Base-by-base conservation (phyloP, 2,113 vertebrate species). In the Colistium nudipinnis region DNA sequence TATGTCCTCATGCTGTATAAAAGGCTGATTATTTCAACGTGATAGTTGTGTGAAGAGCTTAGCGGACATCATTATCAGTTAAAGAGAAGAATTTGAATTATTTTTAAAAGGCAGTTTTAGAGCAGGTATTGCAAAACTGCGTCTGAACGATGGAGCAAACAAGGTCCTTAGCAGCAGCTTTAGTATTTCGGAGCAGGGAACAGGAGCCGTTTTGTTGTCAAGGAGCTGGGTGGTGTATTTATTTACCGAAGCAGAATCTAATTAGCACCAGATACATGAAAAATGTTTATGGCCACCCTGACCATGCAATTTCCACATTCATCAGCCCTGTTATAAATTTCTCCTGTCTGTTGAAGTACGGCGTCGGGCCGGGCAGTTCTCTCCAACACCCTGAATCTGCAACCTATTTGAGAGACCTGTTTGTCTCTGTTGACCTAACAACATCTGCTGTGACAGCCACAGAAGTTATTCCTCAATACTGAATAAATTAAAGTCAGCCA, bases 221-320 rank as follows among this genome's bases (percentile, higher is more conserved):
- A 55, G 78, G 66, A 74, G 74, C 33, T 61, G 44, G 19, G 48
- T 62, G 33, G 24, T 57, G 66, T 79, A 54, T 83, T 69, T 88
- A 30, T 91, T 90, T 85, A 86, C 81, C 55, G 72, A 85, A 83
- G 83, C 70, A 71, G 36, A 88, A 87, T 85, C 65, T 87, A 90
- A 93, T 93, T 89, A 91, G 31, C 69, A 81, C 51, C 62, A 88
- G 65, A 82, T 80, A 70, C 72, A 89, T 63, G 59, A 78, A 51
- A 78, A 48, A 63, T 20, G 16, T 87, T 88, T 90, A 86, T 74
- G 68, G 65, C 49, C 70, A 61, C 43, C 48, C 31, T 78, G 61
- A 43, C 48, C 38, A 17, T 48, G 47, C 57, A 33, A 8, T 83
- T 65, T 78, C 76, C 59, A 81, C 76, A 82, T 84, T 86, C 72